Percentiles rank a stretch among this genome's conserved stretches.
These are phyloP conservation scores for Plagiodera versicolora DNA, from an alignment of 2,888 invertebrate genomes.

Conservation along the genomic window DNA sequence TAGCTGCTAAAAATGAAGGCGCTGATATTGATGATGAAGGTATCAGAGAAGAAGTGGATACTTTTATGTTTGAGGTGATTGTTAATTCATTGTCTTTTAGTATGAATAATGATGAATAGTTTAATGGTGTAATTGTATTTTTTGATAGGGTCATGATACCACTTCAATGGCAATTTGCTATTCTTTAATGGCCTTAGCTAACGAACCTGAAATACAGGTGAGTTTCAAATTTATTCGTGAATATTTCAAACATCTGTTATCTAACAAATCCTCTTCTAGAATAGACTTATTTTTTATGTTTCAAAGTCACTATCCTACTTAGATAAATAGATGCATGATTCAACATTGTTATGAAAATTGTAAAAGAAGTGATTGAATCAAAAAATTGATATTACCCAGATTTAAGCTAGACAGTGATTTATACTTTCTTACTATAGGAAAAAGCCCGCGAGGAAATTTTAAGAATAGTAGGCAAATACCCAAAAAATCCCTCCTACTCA, in stretches of 20 bases:
- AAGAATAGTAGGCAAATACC: conserved; percentile 41
- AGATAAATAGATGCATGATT: too few relatives aligned
- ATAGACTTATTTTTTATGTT: too few relatives aligned
- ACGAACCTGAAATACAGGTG: conserved; percentile 57
- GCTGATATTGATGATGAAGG: conserved; percentile 57
- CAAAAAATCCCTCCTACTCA: conserved; percentile 55
- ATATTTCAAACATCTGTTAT: neutral
- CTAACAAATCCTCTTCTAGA: too few relatives aligned
- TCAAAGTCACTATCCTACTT: too few relatives aligned
- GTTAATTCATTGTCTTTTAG: too few relatives aligned
- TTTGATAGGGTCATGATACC: conserved; percentile 65
- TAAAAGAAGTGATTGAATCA: too few relatives aligned
- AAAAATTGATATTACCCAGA: too few relatives aligned
- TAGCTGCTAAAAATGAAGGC: conserved; percentile 57
- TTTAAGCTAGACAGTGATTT: too few relatives aligned
- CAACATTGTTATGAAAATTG: too few relatives aligned
- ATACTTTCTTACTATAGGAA: conserved; percentile 21
- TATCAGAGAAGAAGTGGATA: conserved; percentile 64
- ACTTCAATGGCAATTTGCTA: conserved; percentile 54
- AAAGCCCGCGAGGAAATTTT: conserved; percentile 31
- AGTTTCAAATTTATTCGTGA: neutral
- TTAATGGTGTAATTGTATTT: neutral
- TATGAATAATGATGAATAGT: too few relatives aligned
- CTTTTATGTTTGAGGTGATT: conserved; percentile 61
- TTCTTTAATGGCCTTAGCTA: conserved; percentile 36